A percentile compares a stretch with the other conserved stretches of the same genome.
phyloP scores from a whole-genome alignment of 2,113 vertebrate genomes.

The Crotalus horridus region DNA sequence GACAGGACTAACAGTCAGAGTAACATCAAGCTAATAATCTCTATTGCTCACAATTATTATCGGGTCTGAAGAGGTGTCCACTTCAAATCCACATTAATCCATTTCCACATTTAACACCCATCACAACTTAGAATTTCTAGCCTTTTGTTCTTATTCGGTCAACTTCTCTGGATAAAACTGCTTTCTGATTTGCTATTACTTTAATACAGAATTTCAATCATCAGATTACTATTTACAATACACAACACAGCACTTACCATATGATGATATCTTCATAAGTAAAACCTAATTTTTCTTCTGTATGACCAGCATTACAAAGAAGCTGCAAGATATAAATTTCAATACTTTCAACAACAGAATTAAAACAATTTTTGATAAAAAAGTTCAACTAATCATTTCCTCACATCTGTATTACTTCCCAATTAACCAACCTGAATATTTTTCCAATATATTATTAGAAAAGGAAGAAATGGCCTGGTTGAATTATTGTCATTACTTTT shows the following conservation, averaged over 20 bases:
- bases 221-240: background rate
- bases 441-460: background rate
- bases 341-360: background rate
- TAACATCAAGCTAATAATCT: background rate
- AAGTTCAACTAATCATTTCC: background rate
- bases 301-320: constrained; percentile 90
- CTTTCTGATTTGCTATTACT: background rate
- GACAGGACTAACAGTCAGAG: background rate
- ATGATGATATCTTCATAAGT: constrained; percentile 97
- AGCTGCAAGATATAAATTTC: constrained; percentile 73
- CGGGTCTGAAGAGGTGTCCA: background rate
- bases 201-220: background rate
- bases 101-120: background rate
- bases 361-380: background rate
- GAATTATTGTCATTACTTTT: background rate
- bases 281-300: constrained; percentile 93
- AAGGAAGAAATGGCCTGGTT: background rate
- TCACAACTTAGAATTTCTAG: background rate
- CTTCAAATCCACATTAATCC: background rate
- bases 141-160: background rate
- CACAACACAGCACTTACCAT: constrained; percentile 72
- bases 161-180: background rate
- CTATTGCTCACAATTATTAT: background rate
- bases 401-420: background rate
- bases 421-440: background rate